These are phyloP conservation scores for Philantomba maxwellii DNA, from an alignment of 2,113 vertebrate genomes.

Conservation along the genomic window DNA sequence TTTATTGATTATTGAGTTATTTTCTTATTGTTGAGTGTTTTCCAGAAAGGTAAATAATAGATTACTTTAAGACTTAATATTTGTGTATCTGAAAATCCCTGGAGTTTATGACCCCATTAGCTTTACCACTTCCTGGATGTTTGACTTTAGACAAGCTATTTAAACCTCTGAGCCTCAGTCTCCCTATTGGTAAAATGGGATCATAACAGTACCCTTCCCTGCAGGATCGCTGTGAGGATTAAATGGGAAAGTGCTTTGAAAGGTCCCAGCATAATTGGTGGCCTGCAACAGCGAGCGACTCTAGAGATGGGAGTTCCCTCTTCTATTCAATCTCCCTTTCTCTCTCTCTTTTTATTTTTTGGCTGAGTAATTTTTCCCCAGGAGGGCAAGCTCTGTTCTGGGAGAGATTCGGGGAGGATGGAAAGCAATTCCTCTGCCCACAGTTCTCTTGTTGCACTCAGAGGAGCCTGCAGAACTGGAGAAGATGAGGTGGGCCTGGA, in stretches of 20 bases:
- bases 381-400: not conserved
- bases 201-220: not conserved
- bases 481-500: not conserved
- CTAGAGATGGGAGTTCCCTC: not conserved
- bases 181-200: not conserved
- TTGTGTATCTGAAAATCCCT: not conserved
- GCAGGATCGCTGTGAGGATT: not conserved
- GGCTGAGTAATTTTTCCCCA: not conserved
- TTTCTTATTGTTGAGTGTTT: not conserved
- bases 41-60: not conserved
- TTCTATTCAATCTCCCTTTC: too few relatives aligned
- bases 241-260: not conserved
- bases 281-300: accelerated
- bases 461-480: not conserved
- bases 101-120: too few relatives aligned
- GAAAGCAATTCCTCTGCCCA: not conserved
- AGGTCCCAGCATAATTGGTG: not conserved
- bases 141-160: not conserved
- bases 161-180: not conserved
- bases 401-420: not conserved
- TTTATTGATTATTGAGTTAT: not conserved
- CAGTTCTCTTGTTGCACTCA: not conserved
- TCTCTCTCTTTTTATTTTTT: not conserved
- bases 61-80: not conserved
- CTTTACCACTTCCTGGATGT: not conserved